Conservation (phyloP, 2,888 invertebrate species). For the Andricus curvator region DNA sequence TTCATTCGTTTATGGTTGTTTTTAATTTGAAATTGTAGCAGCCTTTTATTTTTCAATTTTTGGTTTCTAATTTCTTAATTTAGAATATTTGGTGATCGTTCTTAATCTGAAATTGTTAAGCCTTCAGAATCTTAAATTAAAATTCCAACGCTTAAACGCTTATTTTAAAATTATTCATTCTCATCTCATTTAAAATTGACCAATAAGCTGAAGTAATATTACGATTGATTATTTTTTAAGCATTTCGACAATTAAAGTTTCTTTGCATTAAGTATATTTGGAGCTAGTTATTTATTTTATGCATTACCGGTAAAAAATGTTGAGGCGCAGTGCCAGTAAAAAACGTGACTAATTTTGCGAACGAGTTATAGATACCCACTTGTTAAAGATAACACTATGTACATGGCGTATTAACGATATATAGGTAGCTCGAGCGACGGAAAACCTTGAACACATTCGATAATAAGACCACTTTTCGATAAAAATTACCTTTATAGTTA, state of each 20-base stretch:
- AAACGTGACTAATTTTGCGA: constrained; percentile 23
- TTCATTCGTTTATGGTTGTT: no score
- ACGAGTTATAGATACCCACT: constrained; percentile 36
- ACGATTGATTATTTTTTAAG: neutral
- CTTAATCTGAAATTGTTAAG: no score
- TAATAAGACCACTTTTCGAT: constrained; percentile 47
- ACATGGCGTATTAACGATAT: constrained; percentile 37
- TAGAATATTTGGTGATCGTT: no score
- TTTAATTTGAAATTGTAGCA: no score
- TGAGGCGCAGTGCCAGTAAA: neutral
- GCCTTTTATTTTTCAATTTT: no score
- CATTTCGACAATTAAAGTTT: neutral
- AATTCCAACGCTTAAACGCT: no score
- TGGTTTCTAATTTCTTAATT: no score
- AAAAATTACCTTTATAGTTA: constrained; percentile 39
- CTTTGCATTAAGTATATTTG: neutral
- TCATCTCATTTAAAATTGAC: no score
- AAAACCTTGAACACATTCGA: constrained; percentile 48
- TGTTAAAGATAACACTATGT: constrained; percentile 40
- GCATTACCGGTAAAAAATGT: constrained; percentile 23
- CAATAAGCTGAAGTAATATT: no score
- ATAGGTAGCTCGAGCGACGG: constrained; percentile 38
- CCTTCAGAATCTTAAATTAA: no score
- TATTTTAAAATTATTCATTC: no score
- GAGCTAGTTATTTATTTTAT: neutral